Conservation (phyloP, 1,140 invertebrate genomes). For the Oreohelix idahoensis region DNA sequence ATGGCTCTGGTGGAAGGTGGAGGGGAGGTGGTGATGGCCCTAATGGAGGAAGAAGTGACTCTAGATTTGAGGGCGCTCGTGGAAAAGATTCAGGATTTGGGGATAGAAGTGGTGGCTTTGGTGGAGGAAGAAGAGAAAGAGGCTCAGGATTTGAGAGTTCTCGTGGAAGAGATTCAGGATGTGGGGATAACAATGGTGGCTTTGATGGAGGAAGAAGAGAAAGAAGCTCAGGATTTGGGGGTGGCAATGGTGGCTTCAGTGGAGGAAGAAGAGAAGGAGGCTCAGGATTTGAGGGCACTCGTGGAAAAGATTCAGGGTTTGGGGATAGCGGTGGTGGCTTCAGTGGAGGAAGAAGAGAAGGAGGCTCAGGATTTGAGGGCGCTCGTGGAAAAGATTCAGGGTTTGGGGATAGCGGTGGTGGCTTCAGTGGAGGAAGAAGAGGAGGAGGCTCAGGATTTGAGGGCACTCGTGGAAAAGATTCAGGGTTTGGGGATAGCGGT, state of each 20-base stretch:
- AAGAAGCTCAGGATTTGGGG: conserved; percentile 12
- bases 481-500: no score
- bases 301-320: background rate
- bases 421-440: no score
- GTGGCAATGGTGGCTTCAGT: background rate
- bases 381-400: no score
- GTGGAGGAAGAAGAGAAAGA: background rate
- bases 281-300: background rate
- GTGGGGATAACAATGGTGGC: background rate
- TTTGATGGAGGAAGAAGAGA: background rate
- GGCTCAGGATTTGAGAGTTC: no score
- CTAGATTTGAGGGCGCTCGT: background rate
- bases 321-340: no score
- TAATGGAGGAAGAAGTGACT: background rate
- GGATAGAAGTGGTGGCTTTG: background rate
- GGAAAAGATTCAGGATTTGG: background rate
- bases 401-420: no score
- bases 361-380: no score
- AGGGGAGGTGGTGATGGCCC: background rate
- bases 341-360: no score
- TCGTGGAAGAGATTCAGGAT: background rate
- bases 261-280: background rate
- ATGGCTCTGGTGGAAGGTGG: background rate
- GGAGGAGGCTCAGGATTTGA: no score
- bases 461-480: no score